Base-by-base conservation (phyloP, 2,797 vertebrate genomes). In the Enteromius fasciolatus region DNA sequence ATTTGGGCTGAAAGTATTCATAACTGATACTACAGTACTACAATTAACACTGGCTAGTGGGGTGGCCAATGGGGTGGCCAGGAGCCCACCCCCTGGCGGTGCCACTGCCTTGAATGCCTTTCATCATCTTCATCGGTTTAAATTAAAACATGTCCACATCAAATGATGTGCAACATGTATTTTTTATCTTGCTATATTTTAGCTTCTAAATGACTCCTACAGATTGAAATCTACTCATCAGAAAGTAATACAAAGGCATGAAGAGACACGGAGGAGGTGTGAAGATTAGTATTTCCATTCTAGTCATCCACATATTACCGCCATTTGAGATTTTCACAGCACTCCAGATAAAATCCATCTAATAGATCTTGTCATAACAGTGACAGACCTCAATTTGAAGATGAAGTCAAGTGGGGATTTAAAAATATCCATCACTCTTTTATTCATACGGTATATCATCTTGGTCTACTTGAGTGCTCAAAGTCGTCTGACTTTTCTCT, bases 321-420 rank as follows among this genome's bases (percentile, higher is more conserved):
- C 28, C 4, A 41, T 44, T 59, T 61, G 36, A 44, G n/a, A 28
- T 61, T 14, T 61, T 76, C 54, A 28, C n/a, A 46, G 23, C 23
- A 61, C 36, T 76, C 9, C 23, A 61, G 54, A 61, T 39, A 44
- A 59, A 75, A 44, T 4, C 23, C n/a, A 61, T 44, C 12, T 70
- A 50, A 50, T 20, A 73, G 10, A 33, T 17, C 48, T 44, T 20
- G 15, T 44, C 6, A 44, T 20, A 44, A 44, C 36, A 25, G n/a
- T 25, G n/a, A n/a, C 52, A 75, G 52, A 75, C 33, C 74, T 61
- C 74, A 25, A 61, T 63, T 18, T 61, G 23, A 61, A 61, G 36
- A 20, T 44, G 33, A 59, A 61, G 15, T 76, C 74, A 76, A 61
- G 54, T 61, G 57, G 36, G 54, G 9, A 76, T 76, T n/a, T 0